A percentile compares a stretch with the other conserved stretches of the same genome.
Evolutionary conservation across 1,140 invertebrate genomes (phyloP).

Genomic region (Drosophila mayri): DNA sequence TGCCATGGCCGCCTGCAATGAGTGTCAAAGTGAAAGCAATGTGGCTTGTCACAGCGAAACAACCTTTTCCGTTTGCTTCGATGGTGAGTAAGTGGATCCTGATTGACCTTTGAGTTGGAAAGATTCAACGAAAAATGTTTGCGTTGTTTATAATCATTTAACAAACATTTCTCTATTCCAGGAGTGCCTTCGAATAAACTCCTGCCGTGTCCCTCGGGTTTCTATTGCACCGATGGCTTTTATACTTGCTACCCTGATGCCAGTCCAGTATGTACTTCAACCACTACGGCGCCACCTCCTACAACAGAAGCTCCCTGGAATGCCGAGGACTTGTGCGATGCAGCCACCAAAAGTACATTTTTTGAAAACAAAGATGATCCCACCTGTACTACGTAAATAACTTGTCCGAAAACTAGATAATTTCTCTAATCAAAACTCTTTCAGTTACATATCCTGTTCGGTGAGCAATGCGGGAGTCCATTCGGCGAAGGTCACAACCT

Average conservation of each 20-base stretch:
- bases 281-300: conserved; percentile 6
- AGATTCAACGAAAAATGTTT: too few relatives aligned
- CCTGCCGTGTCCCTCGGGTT: conserved; percentile 31
- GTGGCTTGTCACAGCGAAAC: conserved; percentile 56
- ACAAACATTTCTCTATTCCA: background rate
- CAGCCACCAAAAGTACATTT: background rate
- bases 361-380: conserved; percentile 36
- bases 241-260: conserved; percentile 50
- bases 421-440: background rate
- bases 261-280: conserved; percentile 25
- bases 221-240: conserved; percentile 50
- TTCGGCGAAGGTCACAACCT: conserved; percentile 1
- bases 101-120: too few relatives aligned
- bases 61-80: conserved; percentile 48
- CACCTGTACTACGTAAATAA: conserved; percentile 33
- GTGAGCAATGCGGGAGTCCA: background rate
- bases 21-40: conserved; percentile 41
- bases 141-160: background rate
- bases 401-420: background rate
- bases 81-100: conserved; percentile 27
- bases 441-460: conserved; percentile 19
- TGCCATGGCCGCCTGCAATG: conserved; percentile 39
- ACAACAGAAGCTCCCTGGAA: conserved; percentile 16
- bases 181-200: conserved; percentile 18
- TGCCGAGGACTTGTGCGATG: conserved; percentile 3